A percentile compares a stretch with the other conserved stretches of the same genome.
These are phyloP conservation scores for Anarhynchus alexandrinus DNA, from an alignment of 2,113 vertebrate genomes.

Conservation along the genomic window DNA sequence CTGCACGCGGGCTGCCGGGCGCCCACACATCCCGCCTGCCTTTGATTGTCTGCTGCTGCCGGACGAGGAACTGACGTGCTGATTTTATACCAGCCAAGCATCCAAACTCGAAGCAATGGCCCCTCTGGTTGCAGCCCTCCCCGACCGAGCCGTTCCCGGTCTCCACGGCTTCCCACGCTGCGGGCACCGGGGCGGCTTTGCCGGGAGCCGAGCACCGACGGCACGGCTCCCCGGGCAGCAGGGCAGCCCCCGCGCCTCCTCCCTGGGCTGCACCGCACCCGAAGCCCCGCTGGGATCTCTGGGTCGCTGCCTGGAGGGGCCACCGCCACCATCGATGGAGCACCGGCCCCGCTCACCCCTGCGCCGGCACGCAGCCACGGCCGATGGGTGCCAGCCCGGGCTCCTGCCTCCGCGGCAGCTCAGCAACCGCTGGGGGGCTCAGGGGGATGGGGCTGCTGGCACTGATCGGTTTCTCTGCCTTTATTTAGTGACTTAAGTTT, in stretches of 20 bases:
- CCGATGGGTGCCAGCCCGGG: background rate
- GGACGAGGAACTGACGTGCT: background rate
- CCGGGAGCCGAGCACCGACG: too few species aligned
- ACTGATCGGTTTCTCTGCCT: background rate
- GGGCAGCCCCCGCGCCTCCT: too few species aligned
- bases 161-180: too few species aligned
- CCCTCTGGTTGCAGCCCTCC: background rate
- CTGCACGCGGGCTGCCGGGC: background rate
- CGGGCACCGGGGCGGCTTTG: too few species aligned
- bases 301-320: background rate
- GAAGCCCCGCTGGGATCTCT: background rate
- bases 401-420: background rate
- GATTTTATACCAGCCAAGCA: background rate
- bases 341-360: background rate
- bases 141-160: background rate
- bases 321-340: background rate
- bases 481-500: background rate
- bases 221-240: too few species aligned
- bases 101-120: too few species aligned
- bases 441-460: background rate
- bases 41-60: background rate
- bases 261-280: too few species aligned
- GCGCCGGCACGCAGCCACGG: background rate
- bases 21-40: fast-evolving
- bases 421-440: too few species aligned